Base-by-base conservation (phyloP, 2,113 vertebrate genomes). In the Petrocephalus zakoni region DNA sequence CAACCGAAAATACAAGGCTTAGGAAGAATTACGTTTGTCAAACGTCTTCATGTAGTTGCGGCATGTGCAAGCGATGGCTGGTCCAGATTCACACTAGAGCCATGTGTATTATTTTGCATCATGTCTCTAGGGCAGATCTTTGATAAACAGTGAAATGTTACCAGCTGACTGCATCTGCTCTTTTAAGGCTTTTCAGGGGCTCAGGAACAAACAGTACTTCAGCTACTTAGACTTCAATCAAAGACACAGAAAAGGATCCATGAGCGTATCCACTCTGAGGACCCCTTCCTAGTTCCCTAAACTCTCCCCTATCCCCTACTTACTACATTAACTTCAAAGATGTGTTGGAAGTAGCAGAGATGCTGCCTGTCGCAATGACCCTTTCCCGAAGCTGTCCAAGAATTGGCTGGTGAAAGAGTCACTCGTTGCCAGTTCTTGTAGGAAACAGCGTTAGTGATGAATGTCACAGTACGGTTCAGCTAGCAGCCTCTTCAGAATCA, bases 401-500 rank as follows among this genome's bases (percentile, higher is more conserved):
- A 92, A 92, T 91, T 93, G 90, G 90, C 61, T 88, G 90, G 93
- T 93, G 92, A 94, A 95, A 89, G 91, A 90, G 89, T 88, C 82
- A 90, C 92, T 93, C 58, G 25, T 92, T 89, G 91, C 92, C 90
- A 42, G 88, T 93, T 92, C 93, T 92, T 87, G 89, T 92, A 91
- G 87, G 88, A 92, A 93, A 96, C 94, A 94, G 95, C 96, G 95
- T 95, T 92, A 91, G 91, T 93, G 90, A 93, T 92, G 93, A 92
- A 93, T 95, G 93, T 95, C 95, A 94, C 95, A 1, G 89, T 92
- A 93, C 88, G 94, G 94, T 95, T 96, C 96, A 96, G 94, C 95
- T 93, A 93, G 94, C 93, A 92, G 91, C 90, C 93, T 90, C 89
- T 86, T 93, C 92, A 93, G 95, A 94, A 95, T 95, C 95, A 93